Base-by-base conservation (phyloP, 2,113 vertebrate species). In the Oophaga pumilio region DNA sequence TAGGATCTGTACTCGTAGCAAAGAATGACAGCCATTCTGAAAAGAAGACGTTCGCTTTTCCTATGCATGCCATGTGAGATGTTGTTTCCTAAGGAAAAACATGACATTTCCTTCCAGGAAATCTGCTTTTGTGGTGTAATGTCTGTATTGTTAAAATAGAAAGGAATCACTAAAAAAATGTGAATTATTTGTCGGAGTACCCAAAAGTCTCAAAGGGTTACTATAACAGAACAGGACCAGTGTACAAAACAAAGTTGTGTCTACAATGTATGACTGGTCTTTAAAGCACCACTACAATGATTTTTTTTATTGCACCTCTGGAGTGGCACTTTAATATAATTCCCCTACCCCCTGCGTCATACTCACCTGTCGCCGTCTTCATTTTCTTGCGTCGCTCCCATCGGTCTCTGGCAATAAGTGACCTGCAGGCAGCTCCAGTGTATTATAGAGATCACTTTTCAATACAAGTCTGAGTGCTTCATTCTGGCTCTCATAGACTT, bases 61-160 rank as follows among this genome's bases (percentile, higher is more conserved):
- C 69, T 43, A 33, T 57, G n/a, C 18, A 28, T 56, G 9, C 24
- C 26, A 24, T 22, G 8, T 50, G 43, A 20, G 8, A 66, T 24
- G 7, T 77, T 52, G 26, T 78, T 50, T 82, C 59, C 33, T 82
- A 50, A 52, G 43, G 62, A 60, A 82, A 82, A 82, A 66, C 22
- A 78, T 22, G 71, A 53, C 59, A 77, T 62, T 85, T 85, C 74
- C 84, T 86, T 86, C 59, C 85, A 86, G 74, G 74, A 78, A 78
- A 78, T 33, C 56, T 33, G 60, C 28, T 57, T 52, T 50, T 86
- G 74, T 86, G 24, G 64, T 15, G 24, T 13, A 85, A 62, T 22
- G 59, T 85, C 68, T 85, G n/a, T 12, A 33, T 59, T 13, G 33
- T 26, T 43, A 2, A 24, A 53, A 71, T 26, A 53, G 13, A 56